phyloP scores from a whole-genome alignment of 2,113 vertebrate species.

The Caloenas nicobarica region DNA sequence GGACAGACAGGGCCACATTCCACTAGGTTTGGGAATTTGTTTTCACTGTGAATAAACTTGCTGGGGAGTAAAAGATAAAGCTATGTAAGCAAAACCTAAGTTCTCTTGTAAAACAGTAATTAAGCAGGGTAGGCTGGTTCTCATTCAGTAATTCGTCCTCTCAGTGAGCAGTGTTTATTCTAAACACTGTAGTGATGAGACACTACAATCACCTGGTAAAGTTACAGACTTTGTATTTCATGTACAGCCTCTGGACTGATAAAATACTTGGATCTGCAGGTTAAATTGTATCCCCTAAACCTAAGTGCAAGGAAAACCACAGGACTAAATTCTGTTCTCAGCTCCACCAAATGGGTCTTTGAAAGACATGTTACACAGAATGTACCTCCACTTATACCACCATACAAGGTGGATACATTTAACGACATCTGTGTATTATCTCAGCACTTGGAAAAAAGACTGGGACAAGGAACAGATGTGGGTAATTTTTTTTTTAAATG shows the following conservation, averaged over 20 bases:
- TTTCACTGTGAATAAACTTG: neutral
- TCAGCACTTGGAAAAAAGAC: neutral
- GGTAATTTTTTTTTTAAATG: neutral
- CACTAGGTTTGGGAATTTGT: neutral
- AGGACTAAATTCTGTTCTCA: neutral
- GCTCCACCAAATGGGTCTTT: neutral
- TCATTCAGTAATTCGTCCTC: neutral
- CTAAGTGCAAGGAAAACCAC: neutral
- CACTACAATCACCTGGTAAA: fast-evolving
- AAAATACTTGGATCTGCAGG: neutral
- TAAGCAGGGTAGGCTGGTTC: neutral
- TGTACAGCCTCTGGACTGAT: neutral
- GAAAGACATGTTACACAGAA: neutral
- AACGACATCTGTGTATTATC: too few species aligned
- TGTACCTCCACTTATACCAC: neutral
- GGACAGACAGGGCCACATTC: neutral
- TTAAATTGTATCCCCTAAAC: neutral
- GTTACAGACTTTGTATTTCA: neutral
- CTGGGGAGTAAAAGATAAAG: neutral
- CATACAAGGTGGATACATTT: neutral
- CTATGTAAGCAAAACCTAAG: neutral
- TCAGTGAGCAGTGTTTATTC: neutral
- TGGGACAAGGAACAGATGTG: neutral
- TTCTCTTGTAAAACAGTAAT: neutral
- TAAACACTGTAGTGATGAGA: neutral